Evolutionary conservation across 2,888 invertebrate species (phyloP), one percentile per base, ranked within the genome.

Genomic region (Erpobdella octoculata): DNA sequence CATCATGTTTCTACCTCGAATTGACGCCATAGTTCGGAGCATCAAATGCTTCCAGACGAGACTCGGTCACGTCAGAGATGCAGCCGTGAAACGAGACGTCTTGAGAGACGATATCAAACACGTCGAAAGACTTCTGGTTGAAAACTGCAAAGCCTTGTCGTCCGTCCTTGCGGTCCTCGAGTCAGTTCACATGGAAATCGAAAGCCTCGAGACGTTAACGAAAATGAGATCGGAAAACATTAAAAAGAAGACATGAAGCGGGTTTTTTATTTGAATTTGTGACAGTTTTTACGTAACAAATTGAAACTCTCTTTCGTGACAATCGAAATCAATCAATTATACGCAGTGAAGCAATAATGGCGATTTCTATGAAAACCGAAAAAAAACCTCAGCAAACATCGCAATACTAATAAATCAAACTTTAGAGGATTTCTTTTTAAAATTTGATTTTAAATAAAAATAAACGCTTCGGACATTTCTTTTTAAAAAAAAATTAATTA

Each of bases 91-190:
- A 37, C 48, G 28, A 58, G 69, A 69, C 4, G 58, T 31, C 12
- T 5, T 69, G 5, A 33, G 58, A 25, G 69, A 69, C 15, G 69
- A 69, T 58, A 58, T 69, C 58, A 69, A 33, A 58, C 69, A 69
- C 36, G 58, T 58, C 15, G 46, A 31, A 15, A 69, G 37, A 58
- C 35, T 69, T n/a, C 48, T 69, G 35, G 33, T 69, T 2, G 69
- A 69, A 36, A 69, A 69, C 58, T 69, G 48, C 53, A 69, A 69
- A 37, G 69, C 69, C 2, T 58, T 69, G 3, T 28, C 46, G 15
- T 48, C 69, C n/a, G 48, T 69, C 12, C 33, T 69, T 33, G 31
- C 28, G 53, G 69, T 69, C 36, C 28, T 69, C 3, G 53, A 69
- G 15, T 69, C 69, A 15, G 58, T 69, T 15, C 53, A 36, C n/a